Base-by-base conservation (phyloP, 2,888 invertebrate species). In the Cylindroiulus punctatus region DNA sequence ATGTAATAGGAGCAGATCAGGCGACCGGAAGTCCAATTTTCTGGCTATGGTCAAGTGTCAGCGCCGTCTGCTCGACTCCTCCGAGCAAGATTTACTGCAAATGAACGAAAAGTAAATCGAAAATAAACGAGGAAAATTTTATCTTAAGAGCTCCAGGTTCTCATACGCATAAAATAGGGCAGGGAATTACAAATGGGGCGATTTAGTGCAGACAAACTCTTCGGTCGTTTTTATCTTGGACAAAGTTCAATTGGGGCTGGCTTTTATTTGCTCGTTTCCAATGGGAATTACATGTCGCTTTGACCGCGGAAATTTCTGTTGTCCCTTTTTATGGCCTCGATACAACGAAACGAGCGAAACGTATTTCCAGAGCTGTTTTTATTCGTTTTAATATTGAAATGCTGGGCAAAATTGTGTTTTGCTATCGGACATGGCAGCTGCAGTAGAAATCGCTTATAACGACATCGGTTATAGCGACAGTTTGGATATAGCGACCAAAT, bases 121-220 rank as follows among this genome's bases (percentile, higher is more conserved):
- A 76, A 76, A 76, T 76, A 76, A 76, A 76, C 76, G 76, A 76
- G 76, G 76, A 76, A 76, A 76, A 76, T 76, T 76, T 76, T 76
- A 76, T 76, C 76, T 76, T 76, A 76, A 76, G 76, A 76, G 76
- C 76, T 76, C 30, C 76, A 76, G 76, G 76, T 76, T 30, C 76
- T 76, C 76, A 76, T 76, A 76, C 76, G 76, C 76, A 76, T 76
- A 76, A 76, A 76, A 76, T 76, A 76, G 76, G 76, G 76, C 76
- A 76, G 76, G 76, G 76, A 76, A 76, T 76, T 76, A 76, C 76
- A 76, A 76, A 76, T 76, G 76, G 76, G 76, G 76, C 76, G 22
- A 76, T 76, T 76, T 76, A 14, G 76, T 76, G 76, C 76, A 76
- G 76, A 76, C 76, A 76, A 76, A 76, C 76, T 76, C 76, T 76